Conservation (phyloP, 2,113 vertebrate genomes). For the Amblyopsis rosae region DNA sequence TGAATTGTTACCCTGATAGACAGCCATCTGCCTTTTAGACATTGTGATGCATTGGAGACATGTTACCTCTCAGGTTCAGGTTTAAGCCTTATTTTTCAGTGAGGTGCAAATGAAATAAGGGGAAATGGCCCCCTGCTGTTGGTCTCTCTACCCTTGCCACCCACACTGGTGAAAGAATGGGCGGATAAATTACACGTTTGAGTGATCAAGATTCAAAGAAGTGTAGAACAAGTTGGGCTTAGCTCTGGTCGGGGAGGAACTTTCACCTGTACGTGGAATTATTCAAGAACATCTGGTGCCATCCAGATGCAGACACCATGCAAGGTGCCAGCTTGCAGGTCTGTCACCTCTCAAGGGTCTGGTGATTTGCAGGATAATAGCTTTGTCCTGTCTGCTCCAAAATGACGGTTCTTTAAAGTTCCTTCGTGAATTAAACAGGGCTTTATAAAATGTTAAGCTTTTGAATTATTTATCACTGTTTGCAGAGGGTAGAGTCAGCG, state of each 20-base stretch:
- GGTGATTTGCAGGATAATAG: slow-evolving; percentile 49
- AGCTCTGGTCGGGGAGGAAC: slow-evolving; percentile 28
- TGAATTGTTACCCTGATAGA: slow-evolving; percentile 54
- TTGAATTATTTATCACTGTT: slow-evolving; percentile 26
- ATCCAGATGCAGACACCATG: slow-evolving; percentile 60
- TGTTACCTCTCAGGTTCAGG: slow-evolving; percentile 58
- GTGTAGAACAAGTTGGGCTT: slow-evolving; percentile 20
- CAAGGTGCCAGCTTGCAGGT: slow-evolving; percentile 63
- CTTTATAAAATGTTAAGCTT: slow-evolving; percentile 38
- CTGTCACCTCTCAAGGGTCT: slow-evolving; percentile 40
- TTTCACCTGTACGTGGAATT: slow-evolving; percentile 62
- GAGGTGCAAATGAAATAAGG: slow-evolving; percentile 49
- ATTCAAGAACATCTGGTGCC: slow-evolving; percentile 64
- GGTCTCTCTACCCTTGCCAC: slow-evolving; percentile 3
- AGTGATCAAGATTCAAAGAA: slow-evolving; percentile 18
- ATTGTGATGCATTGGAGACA: slow-evolving; percentile 62
- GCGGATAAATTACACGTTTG: slow-evolving; percentile 11
- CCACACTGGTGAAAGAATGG: neutral
- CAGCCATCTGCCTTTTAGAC: slow-evolving; percentile 52
- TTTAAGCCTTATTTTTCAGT: slow-evolving; percentile 63
- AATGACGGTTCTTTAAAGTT: slow-evolving; percentile 32
- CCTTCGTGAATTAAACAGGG: slow-evolving; percentile 25
- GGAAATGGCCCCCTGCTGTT: neutral
- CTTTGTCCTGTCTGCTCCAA: slow-evolving; percentile 22
- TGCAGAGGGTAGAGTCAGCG: slow-evolving; percentile 40